Conservation (phyloP, 1,140 invertebrate genomes). For the Homarus americanus region DNA sequence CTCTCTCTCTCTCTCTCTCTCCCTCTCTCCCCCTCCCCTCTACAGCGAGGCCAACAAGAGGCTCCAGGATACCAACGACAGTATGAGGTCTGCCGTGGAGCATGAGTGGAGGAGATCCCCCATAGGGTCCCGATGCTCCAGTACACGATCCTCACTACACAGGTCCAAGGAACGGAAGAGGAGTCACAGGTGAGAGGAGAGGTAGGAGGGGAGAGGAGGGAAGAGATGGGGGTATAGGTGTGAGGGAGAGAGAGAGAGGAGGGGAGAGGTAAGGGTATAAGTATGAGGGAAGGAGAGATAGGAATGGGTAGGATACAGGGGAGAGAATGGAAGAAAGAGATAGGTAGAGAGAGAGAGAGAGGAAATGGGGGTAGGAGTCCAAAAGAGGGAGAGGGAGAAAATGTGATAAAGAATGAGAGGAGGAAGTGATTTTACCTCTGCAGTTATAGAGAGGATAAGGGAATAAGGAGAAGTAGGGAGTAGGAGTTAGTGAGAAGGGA, state of each 20-base stretch:
- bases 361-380: neutral
- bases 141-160: constrained; percentile 43
- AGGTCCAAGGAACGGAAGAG: constrained; percentile 54
- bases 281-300: neutral
- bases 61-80: constrained; percentile 81
- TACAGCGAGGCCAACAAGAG: constrained; percentile 80
- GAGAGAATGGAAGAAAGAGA: neutral
- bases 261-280: neutral
- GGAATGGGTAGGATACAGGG: neutral
- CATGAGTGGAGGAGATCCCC: constrained; percentile 55
- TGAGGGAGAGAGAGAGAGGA: neutral
- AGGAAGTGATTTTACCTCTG: too few species aligned
- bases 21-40: neutral
- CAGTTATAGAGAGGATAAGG: neutral
- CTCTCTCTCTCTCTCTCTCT: neutral
- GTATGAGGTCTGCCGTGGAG: constrained; percentile 79
- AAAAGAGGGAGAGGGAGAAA: neutral
- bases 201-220: neutral
- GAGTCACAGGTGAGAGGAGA: constrained; percentile 37
- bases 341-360: neutral
- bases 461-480: neutral
- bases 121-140: constrained; percentile 43
- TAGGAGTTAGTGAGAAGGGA: neutral
- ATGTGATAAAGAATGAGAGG: neutral
- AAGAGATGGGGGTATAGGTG: neutral